Evolutionary conservation across 64 coral and sea anemone genomes (phyloP).

Genomic region (Acropora yongei): DNA sequence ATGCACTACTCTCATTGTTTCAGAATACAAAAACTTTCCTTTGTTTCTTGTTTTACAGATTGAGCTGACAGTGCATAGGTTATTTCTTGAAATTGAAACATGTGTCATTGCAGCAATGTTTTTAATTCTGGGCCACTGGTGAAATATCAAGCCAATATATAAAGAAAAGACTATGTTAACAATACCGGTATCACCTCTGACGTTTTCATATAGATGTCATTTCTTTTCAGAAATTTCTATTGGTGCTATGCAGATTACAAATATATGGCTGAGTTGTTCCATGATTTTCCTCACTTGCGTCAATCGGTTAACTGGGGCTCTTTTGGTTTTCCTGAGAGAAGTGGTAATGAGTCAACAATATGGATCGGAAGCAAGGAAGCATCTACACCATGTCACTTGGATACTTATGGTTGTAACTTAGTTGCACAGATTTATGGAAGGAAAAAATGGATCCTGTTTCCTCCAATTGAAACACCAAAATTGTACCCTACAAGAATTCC

Average conservation of each 20-base stretch:
- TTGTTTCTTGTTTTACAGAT: no score
- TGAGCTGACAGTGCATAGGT: no score
- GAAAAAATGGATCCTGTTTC: conserved; percentile 94
- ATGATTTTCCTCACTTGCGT: conserved; percentile 67
- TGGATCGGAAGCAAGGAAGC: conserved; percentile 95
- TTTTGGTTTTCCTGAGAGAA: conserved; percentile 89
- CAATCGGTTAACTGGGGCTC: conserved; percentile 71
- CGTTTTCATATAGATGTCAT: no score
- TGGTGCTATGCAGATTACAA: conserved; percentile 99
- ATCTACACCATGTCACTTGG: conserved; percentile 92
- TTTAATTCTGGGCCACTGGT: no score
- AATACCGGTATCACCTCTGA: no score
- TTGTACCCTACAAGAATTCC: conserved; percentile 97
- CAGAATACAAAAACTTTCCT: no score
- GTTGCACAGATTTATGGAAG: conserved; percentile 95
- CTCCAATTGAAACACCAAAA: conserved; percentile 71
- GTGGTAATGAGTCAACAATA: conserved; percentile 91
- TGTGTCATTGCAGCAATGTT: no score
- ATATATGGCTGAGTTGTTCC: conserved; percentile 97
- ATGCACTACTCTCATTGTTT: no score
- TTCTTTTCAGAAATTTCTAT: conserved; percentile 71
- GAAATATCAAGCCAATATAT: no score
- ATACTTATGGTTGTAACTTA: conserved; percentile 97
- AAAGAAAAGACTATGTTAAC: no score
- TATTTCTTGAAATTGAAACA: no score